Evolutionary conservation across 2,888 invertebrate genomes (phyloP).

Genomic region (Tricholauxania praeusta): DNA sequence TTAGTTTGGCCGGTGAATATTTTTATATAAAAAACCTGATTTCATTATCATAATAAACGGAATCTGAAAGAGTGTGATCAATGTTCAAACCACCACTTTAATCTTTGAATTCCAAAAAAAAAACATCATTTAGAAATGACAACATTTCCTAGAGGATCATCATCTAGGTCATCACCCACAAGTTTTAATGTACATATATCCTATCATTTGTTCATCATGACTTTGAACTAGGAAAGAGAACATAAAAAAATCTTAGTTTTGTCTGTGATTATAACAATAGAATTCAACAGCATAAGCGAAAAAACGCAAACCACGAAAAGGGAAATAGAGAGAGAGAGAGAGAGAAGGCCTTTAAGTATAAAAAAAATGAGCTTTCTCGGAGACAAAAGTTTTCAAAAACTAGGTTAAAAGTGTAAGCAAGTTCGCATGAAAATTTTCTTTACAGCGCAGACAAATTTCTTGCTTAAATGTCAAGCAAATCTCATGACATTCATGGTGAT

Average conservation of each 20-base stretch:
- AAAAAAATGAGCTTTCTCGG: not conserved
- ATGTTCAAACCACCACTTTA: no score
- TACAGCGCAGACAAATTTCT: not conserved
- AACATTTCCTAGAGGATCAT: no score
- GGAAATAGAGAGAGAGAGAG: not conserved
- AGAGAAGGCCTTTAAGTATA: not conserved
- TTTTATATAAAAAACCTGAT: no score
- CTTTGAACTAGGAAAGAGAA: slow-evolving; percentile 18
- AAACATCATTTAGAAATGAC: no score
- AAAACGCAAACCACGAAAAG: not conserved
- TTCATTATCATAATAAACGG: no score
- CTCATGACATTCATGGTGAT: not conserved
- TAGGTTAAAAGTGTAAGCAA: slow-evolving; percentile 10
- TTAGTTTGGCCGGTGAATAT: no score
- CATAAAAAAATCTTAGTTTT: not conserved
- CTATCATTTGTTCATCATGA: not conserved
- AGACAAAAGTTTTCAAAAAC: not conserved
- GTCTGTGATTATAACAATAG: not conserved
- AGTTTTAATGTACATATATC: no score
- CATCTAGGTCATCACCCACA: no score
- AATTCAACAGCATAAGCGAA: not conserved
- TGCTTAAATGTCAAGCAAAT: no score
- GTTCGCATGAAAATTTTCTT: not conserved
- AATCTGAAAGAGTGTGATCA: no score
- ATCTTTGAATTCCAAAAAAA: no score